A percentile compares a stretch with the other conserved stretches of the same genome.
Conservation (phyloP, 2,113 vertebrate genomes). For the Atrichornis clamosus region DNA sequence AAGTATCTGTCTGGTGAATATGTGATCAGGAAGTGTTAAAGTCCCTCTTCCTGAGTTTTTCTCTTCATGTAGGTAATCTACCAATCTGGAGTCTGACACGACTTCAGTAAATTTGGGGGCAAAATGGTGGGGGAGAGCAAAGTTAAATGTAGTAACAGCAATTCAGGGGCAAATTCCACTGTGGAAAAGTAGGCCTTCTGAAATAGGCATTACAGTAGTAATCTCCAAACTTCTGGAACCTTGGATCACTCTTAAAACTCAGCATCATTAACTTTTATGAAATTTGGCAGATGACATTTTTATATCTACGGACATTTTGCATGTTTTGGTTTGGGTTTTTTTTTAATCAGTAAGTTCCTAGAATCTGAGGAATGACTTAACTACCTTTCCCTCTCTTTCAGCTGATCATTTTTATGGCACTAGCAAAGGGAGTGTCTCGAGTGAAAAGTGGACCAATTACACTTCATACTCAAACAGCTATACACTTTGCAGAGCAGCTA, state of each 20-base stretch:
- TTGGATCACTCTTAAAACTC: background rate
- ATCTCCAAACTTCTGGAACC: background rate
- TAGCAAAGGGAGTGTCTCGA: slow-evolving; percentile 89
- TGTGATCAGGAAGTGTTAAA: background rate
- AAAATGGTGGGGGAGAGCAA: accelerated
- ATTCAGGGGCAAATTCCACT: background rate
- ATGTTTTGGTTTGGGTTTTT: background rate
- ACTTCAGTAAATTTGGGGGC: background rate
- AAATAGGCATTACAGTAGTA: background rate
- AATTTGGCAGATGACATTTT: background rate
- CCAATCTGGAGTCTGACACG: background rate
- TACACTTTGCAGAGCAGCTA: slow-evolving; percentile 90
- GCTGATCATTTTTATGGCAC: slow-evolving; percentile 96
- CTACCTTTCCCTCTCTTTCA: slow-evolving; percentile 50
- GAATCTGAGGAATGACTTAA: background rate
- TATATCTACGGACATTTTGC: background rate
- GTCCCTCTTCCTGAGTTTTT: background rate
- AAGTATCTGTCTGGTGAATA: background rate
- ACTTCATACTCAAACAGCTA: slow-evolving; percentile 92
- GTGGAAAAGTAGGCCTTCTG: background rate
- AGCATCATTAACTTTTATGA: background rate
- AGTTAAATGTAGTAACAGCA: background rate
- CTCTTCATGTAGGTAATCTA: background rate
- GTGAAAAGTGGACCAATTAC: slow-evolving; percentile 90
- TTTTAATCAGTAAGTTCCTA: background rate